Conservation (phyloP, 2,888 invertebrate species). For the Onchidella celtica region DNA sequence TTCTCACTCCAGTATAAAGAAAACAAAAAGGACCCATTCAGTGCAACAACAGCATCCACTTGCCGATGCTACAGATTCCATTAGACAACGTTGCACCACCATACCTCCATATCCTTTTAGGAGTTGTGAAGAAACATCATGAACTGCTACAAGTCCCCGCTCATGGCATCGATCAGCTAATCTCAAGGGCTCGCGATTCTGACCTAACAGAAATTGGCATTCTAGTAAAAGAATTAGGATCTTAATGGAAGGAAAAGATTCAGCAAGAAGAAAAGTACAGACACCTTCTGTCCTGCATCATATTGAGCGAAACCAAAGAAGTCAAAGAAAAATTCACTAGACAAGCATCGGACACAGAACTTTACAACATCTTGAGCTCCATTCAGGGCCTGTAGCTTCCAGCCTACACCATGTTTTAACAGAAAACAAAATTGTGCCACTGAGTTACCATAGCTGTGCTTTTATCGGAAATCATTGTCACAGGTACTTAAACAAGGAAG, state of each 20-base stretch:
- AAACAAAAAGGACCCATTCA: conserved; percentile 1
- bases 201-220: conserved; percentile 1
- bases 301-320: neutral
- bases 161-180: neutral
- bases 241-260: neutral
- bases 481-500: neutral
- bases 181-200: neutral
- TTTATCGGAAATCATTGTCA: conserved; percentile 25
- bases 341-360: neutral
- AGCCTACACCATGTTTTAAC: neutral
- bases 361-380: neutral
- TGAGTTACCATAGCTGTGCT: conserved; percentile 19
- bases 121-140: conserved; percentile 3
- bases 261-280: neutral
- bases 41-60: neutral
- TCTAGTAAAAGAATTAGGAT: neutral
- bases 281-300: neutral
- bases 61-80: neutral
- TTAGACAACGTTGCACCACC: neutral
- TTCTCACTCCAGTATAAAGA: neutral
- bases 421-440: neutral
- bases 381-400: conserved; percentile 18
- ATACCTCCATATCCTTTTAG: conserved; percentile 8
- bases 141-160: neutral
- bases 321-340: neutral